phyloP scores from a whole-genome alignment of 1,140 invertebrate species.

The Acyrthosiphon pisum region DNA sequence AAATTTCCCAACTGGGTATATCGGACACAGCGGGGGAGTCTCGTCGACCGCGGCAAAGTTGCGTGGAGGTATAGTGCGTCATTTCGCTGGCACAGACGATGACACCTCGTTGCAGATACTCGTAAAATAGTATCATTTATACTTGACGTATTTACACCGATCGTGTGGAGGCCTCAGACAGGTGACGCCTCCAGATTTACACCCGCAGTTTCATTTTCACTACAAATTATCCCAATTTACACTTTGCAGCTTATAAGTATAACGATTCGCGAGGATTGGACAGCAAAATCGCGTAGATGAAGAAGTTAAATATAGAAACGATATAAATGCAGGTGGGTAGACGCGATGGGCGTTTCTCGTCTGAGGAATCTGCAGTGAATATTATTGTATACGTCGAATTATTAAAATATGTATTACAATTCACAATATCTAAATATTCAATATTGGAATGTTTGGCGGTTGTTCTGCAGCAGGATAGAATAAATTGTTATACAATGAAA shows the following conservation, averaged over 20 bases:
- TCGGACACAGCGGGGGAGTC: constrained; percentile 24
- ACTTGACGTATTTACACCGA: background rate
- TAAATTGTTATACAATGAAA: background rate
- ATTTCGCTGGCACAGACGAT: constrained; percentile 4
- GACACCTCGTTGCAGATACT: background rate
- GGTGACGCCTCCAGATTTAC: background rate
- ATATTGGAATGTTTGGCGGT: background rate
- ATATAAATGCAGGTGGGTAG: background rate
- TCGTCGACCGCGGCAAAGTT: background rate
- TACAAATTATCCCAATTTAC: background rate
- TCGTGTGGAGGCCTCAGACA: background rate
- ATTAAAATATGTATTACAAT: background rate
- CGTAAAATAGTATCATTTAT: background rate
- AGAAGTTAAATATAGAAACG: background rate
- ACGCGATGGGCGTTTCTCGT: background rate
- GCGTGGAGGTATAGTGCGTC: background rate
- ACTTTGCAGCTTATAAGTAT: background rate
- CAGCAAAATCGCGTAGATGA: background rate
- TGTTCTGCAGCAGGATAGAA: background rate
- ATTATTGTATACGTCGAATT: background rate
- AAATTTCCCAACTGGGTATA: constrained; percentile 2
- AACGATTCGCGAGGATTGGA: background rate
- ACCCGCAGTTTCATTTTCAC: background rate
- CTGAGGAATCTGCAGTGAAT: background rate
- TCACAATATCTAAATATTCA: background rate